Percentiles rank a stretch among this genome's conserved stretches.
Conservation (phyloP, 2,113 vertebrate species). For the Eublepharis macularius region DNA sequence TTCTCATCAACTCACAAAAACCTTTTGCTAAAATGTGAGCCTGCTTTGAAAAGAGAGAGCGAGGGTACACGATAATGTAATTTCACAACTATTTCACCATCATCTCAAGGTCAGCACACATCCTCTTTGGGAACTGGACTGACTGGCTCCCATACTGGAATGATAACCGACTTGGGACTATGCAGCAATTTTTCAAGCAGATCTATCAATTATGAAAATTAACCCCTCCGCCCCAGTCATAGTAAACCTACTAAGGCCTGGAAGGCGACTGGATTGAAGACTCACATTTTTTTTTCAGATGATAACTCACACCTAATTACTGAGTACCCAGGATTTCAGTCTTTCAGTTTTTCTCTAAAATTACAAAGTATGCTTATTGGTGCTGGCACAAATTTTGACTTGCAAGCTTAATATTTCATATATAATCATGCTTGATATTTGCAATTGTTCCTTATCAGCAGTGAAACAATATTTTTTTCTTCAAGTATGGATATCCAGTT, state of each 20-base stretch:
- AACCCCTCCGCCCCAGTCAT: conserved; percentile 36
- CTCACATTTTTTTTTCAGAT: conserved; percentile 25
- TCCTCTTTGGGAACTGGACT: not conserved
- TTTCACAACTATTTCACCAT: not conserved
- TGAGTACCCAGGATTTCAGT: conserved; percentile 58
- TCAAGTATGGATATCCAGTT: conserved; percentile 73
- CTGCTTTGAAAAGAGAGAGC: not conserved
- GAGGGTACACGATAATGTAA: not conserved
- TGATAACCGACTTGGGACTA: conserved; percentile 32
- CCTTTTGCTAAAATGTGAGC: not conserved
- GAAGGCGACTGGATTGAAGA: conserved; percentile 28
- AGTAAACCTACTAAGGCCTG: conserved; percentile 40
- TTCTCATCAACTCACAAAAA: not conserved
- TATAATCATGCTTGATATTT: conserved; percentile 45
- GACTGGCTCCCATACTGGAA: not conserved
- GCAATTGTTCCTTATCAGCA: conserved; percentile 46
- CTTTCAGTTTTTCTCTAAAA: conserved; percentile 51
- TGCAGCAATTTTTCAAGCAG: conserved; percentile 30
- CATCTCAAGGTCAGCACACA: not conserved
- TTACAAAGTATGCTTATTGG: conserved; percentile 46
- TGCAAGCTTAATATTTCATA: conserved; percentile 39
- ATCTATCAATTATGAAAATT: conserved; percentile 28
- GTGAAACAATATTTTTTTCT: conserved; percentile 56
- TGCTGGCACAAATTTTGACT: conserved; percentile 31
- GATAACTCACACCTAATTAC: conserved; percentile 47